Evolutionary conservation across 2,113 vertebrate genomes (phyloP).

Genomic region (Chinchilla lanigera): DNA sequence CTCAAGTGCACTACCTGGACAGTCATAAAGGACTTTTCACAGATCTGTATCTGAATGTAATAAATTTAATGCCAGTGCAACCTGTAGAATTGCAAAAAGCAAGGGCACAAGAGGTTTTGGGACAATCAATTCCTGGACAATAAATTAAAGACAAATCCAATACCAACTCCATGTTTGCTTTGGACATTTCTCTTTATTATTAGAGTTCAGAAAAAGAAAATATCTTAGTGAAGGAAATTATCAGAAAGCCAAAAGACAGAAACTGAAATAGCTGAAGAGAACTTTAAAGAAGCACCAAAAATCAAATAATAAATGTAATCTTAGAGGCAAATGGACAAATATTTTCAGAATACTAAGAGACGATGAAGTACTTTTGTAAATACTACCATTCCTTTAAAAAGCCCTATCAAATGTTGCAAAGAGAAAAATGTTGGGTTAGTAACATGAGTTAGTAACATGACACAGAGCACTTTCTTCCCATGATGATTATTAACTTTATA

Average conservation of each 20-base stretch:
- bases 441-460: neutral
- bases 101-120: neutral
- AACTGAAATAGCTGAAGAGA: neutral
- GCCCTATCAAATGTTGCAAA: neutral
- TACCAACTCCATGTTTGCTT: accelerated
- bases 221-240: neutral
- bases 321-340: neutral
- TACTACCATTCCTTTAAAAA: neutral
- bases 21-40: neutral
- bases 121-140: neutral
- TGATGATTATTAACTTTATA: neutral
- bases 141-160: neutral
- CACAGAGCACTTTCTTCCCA: neutral
- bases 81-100: neutral
- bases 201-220: neutral
- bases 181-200: neutral
- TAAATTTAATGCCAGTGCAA: neutral
- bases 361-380: neutral
- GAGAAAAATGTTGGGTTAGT: constrained; percentile 40
- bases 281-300: neutral
- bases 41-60: neutral
- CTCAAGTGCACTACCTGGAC: neutral
- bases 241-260: neutral
- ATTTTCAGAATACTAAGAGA: neutral
- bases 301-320: neutral